Percentiles rank a stretch among this genome's conserved stretches.
Conservation (phyloP, 2,888 invertebrate species). For the Watsonalla cultraria region DNA sequence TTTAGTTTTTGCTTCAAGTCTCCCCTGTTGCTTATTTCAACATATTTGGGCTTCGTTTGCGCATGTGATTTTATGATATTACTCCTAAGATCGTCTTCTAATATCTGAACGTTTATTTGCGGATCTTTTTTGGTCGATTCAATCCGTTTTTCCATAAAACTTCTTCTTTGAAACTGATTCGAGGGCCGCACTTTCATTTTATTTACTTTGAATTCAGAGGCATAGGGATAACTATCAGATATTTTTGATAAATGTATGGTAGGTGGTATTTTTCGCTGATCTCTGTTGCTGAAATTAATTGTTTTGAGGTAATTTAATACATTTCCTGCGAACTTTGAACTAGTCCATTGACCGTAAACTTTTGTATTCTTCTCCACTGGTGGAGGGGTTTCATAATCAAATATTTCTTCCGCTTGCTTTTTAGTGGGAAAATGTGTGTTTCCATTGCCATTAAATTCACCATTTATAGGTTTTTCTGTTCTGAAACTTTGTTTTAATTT, state of each 20-base stretch:
- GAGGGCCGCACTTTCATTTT: conserved; percentile 50
- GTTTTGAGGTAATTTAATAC: conserved; percentile 63
- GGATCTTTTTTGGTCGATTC: conserved; percentile 42
- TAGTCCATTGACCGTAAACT: conserved; percentile 61
- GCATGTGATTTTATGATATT: conserved; percentile 49
- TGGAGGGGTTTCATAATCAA: conserved; percentile 51
- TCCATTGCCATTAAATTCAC: conserved; percentile 19
- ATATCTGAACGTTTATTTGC: conserved; percentile 57
- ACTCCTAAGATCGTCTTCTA: conserved; percentile 47
- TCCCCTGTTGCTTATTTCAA: conserved; percentile 54
- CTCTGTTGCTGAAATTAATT: conserved; percentile 43
- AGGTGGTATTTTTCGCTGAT: conserved; percentile 41
- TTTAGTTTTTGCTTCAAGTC: conserved; percentile 18
- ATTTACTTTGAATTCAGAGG: conserved; percentile 46
- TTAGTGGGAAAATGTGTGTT: conserved; percentile 8
- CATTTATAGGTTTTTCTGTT: conserved; percentile 16
- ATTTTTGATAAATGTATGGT: conserved; percentile 51
- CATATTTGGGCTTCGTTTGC: conserved; percentile 37
- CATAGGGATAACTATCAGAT: conserved; percentile 55
- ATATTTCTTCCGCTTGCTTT: conserved; percentile 23
- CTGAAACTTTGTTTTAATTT: conserved; percentile 8
- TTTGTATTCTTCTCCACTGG: conserved; percentile 36
- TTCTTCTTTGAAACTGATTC: conserved; percentile 42
- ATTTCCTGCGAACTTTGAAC: conserved; percentile 56
- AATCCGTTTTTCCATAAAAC: conserved; percentile 35